Conservation (phyloP, 2,888 invertebrate genomes). For the Rhamnusium bicolor region DNA sequence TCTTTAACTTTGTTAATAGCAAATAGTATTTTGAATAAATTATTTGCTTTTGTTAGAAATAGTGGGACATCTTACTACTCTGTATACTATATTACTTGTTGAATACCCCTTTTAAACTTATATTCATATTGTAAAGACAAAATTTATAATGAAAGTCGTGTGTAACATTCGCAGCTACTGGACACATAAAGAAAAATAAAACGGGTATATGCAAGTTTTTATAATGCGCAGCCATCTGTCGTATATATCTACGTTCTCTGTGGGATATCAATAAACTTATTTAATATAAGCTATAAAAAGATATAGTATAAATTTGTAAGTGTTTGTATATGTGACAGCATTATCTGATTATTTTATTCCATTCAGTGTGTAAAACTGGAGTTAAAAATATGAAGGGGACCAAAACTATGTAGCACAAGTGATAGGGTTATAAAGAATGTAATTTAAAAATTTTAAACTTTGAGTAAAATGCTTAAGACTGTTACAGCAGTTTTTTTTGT, state of each 20-base stretch:
- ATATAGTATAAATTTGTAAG: slow-evolving; percentile 24
- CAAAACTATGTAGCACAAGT: neutral
- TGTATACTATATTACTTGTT: neutral
- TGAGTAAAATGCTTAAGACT: too few relatives aligned
- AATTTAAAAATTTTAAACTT: too few relatives aligned
- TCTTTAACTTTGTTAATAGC: too few relatives aligned
- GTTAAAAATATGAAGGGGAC: neutral
- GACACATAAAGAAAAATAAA: neutral
- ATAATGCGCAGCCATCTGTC: slow-evolving; percentile 8
- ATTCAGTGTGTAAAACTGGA: neutral
- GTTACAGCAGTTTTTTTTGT: too few relatives aligned
- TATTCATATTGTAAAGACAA: neutral
- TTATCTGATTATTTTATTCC: slow-evolving; percentile 14
- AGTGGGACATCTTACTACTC: too few relatives aligned
- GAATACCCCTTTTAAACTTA: neutral
- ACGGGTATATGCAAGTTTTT: slow-evolving; percentile 4
- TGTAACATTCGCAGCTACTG: slow-evolving; percentile 5
- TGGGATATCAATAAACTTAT: slow-evolving; percentile 26
- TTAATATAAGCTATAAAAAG: slow-evolving; percentile 24
- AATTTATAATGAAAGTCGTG: neutral
- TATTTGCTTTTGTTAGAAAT: too few relatives aligned
- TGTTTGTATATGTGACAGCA: slow-evolving; percentile 13
- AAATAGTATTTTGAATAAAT: too few relatives aligned
- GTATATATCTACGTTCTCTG: slow-evolving; percentile 16
- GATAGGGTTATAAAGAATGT: neutral